Percentiles rank a stretch among this genome's conserved stretches.
Evolutionary conservation across 2,113 vertebrate genomes (phyloP).

Genomic region (Tamias sibiricus): DNA sequence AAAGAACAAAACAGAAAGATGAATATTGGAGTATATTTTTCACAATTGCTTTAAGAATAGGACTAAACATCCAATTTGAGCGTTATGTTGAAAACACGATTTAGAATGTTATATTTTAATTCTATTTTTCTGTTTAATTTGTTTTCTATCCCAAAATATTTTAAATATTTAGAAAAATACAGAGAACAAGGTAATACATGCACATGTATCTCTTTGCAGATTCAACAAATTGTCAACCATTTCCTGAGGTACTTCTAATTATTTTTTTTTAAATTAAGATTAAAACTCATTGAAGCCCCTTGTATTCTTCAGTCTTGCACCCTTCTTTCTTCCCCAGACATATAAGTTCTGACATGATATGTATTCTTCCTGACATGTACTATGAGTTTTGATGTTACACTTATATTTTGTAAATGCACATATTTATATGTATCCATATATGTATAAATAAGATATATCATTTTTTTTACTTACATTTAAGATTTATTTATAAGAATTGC

Average conservation of each 20-base stretch:
- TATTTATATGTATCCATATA: not conserved
- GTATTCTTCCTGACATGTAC: not conserved
- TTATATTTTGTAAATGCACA: not conserved
- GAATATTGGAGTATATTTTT: not conserved
- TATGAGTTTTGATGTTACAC: not conserved
- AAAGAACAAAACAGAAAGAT: not conserved
- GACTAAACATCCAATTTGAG: not conserved
- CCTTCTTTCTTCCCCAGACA: not conserved
- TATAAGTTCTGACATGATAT: not conserved
- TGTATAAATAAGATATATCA: not conserved
- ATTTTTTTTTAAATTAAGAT: not conserved
- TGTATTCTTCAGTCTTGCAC: not conserved
- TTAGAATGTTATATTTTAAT: slow-evolving; percentile 4
- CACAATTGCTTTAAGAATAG: not conserved
- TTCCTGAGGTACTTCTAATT: not conserved
- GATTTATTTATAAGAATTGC: not conserved
- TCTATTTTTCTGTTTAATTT: not conserved
- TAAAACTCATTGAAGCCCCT: not conserved
- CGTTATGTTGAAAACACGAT: not conserved
- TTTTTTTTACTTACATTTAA: not conserved
- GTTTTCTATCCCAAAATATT: slow-evolving; percentile 18
- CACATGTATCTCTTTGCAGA: not conserved
- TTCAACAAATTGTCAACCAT: not conserved
- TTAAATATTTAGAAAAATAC: not conserved
- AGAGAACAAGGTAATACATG: not conserved